Percentiles rank a stretch among this genome's conserved stretches.
These are phyloP conservation scores for Pelusios castaneus DNA, from an alignment of 2,113 vertebrate genomes.

Conservation along the genomic window DNA sequence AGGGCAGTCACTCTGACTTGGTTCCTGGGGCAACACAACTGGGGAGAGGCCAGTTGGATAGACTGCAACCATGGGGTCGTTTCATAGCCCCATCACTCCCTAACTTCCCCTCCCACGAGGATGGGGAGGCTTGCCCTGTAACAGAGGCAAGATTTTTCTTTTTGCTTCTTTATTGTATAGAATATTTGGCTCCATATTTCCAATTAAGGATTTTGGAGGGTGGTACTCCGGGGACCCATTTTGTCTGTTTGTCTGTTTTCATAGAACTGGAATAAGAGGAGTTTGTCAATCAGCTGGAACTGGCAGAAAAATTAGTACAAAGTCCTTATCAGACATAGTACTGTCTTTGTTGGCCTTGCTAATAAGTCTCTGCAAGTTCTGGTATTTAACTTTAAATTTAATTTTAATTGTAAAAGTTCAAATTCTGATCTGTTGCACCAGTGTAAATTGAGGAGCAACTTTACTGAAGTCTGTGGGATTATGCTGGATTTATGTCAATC, in stretches of 20 bases:
- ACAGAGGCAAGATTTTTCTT: not conserved
- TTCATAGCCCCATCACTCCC: too few species aligned
- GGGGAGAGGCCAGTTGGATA: too few species aligned
- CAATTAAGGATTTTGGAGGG: not conserved
- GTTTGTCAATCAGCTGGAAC: not conserved
- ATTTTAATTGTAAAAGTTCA: conserved; percentile 48
- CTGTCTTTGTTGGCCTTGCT: not conserved
- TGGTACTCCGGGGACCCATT: not conserved
- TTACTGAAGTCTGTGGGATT: not conserved
- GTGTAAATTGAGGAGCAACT: conserved; percentile 41
- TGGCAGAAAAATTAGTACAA: not conserved
- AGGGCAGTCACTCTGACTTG: too few species aligned
- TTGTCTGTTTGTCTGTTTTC: conserved; percentile 6
- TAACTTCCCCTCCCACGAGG: too few species aligned
- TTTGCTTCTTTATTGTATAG: not conserved
- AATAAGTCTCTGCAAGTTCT: conserved; percentile 61
- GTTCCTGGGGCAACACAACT: too few species aligned
- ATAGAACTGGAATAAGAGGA: not conserved
- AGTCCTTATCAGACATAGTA: not conserved
- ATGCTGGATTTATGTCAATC: not conserved
- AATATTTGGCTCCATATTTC: not conserved
- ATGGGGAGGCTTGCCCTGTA: too few species aligned
- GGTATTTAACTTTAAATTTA: conserved; percentile 26
- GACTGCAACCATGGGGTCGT: too few species aligned
- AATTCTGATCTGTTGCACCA: conserved; percentile 34